Conservation (phyloP, 2,113 vertebrate genomes). For the Pelecanoides urinatrix region DNA sequence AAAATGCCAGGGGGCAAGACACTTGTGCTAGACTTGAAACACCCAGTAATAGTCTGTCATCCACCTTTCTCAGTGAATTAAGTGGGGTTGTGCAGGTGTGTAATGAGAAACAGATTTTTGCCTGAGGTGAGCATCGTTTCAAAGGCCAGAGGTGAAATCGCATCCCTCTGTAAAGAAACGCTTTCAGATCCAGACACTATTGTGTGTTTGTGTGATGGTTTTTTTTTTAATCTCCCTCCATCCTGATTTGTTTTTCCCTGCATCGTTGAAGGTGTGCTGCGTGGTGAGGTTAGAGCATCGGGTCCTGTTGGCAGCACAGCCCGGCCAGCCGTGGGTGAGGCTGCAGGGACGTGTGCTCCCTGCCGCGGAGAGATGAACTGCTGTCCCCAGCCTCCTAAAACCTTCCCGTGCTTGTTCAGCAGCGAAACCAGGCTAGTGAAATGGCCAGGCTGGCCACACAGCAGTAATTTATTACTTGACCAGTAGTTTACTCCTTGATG, state of each 20-base stretch:
- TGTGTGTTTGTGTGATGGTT: neutral
- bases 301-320: accelerated
- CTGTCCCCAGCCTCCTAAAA: neutral
- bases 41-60: neutral
- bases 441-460: neutral
- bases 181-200: neutral
- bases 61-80: neutral
- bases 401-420: neutral
- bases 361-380: neutral
- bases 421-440: neutral
- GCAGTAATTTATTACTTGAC: neutral
- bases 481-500: accelerated
- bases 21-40: neutral
- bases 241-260: neutral
- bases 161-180: neutral
- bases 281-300: neutral
- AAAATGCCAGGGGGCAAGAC: neutral
- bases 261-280: neutral
- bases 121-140: neutral
- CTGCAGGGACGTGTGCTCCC: neutral
- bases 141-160: neutral
- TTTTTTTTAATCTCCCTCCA: neutral
- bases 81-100: conserved; percentile 18
- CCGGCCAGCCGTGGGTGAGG: neutral
- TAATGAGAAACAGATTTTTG: conserved; percentile 5